Evolutionary conservation across 2,797 vertebrate genomes (phyloP).

Genomic region (Rousettus madagascariensis): DNA sequence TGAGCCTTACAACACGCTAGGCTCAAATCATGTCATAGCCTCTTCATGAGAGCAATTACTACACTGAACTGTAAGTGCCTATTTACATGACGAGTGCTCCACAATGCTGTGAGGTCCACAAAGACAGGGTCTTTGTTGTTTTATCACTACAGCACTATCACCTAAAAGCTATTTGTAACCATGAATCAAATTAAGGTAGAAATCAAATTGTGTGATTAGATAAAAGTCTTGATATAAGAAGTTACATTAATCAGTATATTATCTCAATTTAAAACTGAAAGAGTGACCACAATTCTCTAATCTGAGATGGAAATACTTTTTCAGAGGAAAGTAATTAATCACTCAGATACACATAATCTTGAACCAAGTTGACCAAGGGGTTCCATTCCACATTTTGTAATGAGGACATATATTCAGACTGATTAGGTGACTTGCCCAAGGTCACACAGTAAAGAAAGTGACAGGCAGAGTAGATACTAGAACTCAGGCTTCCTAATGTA

Average conservation of each 20-base stretch:
- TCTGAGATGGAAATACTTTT: constrained; percentile 34
- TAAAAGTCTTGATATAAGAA: constrained; percentile 7
- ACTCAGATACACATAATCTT: not conserved
- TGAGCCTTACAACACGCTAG: not conserved
- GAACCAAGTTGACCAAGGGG: not conserved
- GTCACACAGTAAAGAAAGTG: not conserved
- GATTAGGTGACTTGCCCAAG: constrained; percentile 19
- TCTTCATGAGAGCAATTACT: not conserved
- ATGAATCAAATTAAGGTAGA: not conserved
- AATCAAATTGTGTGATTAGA: not conserved
- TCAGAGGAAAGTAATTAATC: not conserved
- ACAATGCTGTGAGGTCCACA: not conserved
- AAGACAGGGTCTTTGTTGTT: not conserved
- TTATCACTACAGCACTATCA: not conserved
- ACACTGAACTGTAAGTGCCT: not conserved
- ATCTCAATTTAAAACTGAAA: constrained; percentile 39
- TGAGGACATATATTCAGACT: not conserved
- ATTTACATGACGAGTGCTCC: not conserved
- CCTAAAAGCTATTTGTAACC: not conserved
- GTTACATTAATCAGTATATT: not conserved
- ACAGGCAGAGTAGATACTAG: not conserved
- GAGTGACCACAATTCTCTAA: not conserved
- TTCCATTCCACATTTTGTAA: not conserved
- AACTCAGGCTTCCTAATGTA: not conserved
- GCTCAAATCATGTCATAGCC: not conserved